Evolutionary conservation across 1,140 invertebrate genomes (phyloP).

Genomic region (Triops longicaudatus): DNA sequence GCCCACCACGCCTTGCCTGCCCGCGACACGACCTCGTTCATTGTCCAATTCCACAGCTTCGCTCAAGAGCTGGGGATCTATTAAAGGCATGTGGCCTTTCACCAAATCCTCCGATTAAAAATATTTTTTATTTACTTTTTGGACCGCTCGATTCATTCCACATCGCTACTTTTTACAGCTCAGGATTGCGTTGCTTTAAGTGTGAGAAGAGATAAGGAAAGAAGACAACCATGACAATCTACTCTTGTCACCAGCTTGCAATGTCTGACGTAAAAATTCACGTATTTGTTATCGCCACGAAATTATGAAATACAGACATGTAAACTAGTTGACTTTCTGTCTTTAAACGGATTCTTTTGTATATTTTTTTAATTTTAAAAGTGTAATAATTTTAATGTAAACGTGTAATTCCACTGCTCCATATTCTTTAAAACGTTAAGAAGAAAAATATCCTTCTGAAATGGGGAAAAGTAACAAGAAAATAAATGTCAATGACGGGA

Average conservation of each 20-base stretch:
- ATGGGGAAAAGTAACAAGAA: no score
- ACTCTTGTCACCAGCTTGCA: neutral
- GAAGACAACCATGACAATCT: neutral
- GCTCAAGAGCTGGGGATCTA: neutral
- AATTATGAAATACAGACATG: no score
- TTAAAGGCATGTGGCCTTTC: constrained; percentile 1
- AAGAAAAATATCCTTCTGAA: no score
- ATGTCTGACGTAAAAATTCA: neutral
- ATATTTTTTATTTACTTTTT: neutral
- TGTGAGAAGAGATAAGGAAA: neutral
- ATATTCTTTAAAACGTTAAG: no score
- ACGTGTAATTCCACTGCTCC: no score
- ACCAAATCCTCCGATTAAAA: neutral
- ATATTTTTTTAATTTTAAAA: no score
- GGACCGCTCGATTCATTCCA: neutral
- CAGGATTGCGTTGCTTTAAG: neutral
- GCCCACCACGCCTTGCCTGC: neutral
- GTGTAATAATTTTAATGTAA: no score
- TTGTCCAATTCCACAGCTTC: neutral
- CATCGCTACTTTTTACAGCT: neutral
- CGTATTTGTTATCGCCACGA: neutral
- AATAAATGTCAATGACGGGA: no score
- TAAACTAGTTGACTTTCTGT: no score
- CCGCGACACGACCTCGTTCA: neutral
- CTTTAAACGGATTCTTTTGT: no score